A percentile compares a stretch with the other conserved stretches of the same genome.
These are phyloP conservation scores for Mastomys coucha DNA, from an alignment of 2,113 vertebrate species.

Conservation along the genomic window DNA sequence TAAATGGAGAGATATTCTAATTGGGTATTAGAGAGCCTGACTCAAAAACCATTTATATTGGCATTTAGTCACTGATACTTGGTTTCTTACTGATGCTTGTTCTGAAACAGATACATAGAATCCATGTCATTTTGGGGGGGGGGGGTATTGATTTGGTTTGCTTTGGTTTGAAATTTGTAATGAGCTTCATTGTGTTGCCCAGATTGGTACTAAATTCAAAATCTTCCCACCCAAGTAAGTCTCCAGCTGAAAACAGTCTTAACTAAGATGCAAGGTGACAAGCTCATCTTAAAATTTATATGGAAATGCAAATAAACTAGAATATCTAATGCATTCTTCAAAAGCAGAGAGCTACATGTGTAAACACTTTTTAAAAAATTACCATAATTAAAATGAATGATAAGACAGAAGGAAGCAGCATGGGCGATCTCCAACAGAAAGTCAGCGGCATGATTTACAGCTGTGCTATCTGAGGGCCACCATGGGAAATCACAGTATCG, in stretches of 20 bases:
- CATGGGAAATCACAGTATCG: background rate
- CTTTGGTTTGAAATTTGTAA: background rate
- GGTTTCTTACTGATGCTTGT: constrained; percentile 55
- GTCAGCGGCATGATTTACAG: background rate
- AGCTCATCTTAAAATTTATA: background rate
- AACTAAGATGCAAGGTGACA: background rate
- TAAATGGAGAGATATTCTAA: constrained; percentile 67
- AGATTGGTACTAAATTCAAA: background rate
- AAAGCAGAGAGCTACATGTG: background rate
- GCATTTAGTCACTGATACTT: constrained; percentile 78
- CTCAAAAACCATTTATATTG: constrained; percentile 68
- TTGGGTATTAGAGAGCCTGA: constrained; percentile 66
- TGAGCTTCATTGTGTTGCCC: background rate
- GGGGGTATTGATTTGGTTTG: background rate
- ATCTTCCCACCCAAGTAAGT: background rate
- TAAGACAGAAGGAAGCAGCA: background rate
- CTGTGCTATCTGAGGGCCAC: background rate
- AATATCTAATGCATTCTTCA: background rate
- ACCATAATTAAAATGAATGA: background rate
- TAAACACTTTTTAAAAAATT: background rate
- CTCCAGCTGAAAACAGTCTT: background rate
- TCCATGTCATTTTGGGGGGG: background rate
- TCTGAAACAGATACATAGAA: background rate
- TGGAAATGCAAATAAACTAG: background rate
- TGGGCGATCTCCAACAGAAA: background rate